Evolutionary conservation across 2,113 vertebrate species (phyloP).

Genomic region (Junco hyemalis): DNA sequence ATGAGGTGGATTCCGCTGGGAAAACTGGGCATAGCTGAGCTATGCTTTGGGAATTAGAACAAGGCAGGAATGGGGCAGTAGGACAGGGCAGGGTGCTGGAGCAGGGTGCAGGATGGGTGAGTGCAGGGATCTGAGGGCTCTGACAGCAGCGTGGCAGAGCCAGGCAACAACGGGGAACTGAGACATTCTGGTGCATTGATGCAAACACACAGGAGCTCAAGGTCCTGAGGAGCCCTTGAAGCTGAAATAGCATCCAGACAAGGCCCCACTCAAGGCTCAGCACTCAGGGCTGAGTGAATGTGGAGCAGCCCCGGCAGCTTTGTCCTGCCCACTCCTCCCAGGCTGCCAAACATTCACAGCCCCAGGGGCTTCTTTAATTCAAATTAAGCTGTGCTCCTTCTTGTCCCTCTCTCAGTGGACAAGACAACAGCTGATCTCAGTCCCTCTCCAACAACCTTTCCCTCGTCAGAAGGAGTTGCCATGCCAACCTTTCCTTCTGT

Average conservation of each 20-base stretch:
- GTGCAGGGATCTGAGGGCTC: background rate
- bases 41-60: accelerated
- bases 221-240: background rate
- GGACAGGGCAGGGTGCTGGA: accelerated
- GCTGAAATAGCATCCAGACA: background rate
- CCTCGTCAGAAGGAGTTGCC: background rate
- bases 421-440: constrained; percentile 15
- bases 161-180: accelerated
- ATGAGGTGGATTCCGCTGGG: background rate
- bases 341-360: background rate
- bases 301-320: background rate
- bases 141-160: background rate
- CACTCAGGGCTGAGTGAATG: background rate
- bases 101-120: accelerated
- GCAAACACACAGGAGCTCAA: background rate
- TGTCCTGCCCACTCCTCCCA: background rate
- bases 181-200: background rate
- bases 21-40: accelerated
- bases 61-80: accelerated
- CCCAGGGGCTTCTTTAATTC: background rate
- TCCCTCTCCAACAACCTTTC: background rate
- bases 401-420: constrained; percentile 18
- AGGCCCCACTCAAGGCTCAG: background rate
- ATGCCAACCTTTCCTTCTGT: constrained; percentile 52
- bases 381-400: background rate